Evolutionary conservation across 2,888 invertebrate species (phyloP).

Genomic region (Agrochola litura): DNA sequence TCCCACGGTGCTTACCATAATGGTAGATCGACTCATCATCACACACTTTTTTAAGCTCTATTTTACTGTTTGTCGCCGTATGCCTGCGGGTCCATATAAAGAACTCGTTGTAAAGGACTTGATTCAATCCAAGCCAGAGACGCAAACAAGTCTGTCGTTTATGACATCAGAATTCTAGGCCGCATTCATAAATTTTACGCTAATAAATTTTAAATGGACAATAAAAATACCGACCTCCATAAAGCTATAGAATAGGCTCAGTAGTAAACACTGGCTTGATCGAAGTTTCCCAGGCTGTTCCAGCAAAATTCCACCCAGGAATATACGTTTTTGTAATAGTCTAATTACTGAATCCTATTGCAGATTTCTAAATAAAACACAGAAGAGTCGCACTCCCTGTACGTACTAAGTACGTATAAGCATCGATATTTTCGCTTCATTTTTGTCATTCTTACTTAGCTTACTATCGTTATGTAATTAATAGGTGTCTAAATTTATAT

Average conservation of each 20-base stretch:
- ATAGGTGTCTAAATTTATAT: neutral
- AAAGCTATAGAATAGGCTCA: slow-evolving; percentile 5
- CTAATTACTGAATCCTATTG: neutral
- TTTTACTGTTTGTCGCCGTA: slow-evolving; percentile 10
- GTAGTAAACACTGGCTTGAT: slow-evolving; percentile 18
- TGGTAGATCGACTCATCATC: slow-evolving; percentile 25
- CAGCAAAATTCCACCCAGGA: neutral
- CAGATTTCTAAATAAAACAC: neutral
- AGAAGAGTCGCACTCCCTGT: neutral
- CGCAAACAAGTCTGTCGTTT: slow-evolving; percentile 13
- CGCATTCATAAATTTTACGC: slow-evolving; percentile 24
- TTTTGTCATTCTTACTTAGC: neutral
- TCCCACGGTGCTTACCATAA: slow-evolving; percentile 8
- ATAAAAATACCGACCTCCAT: slow-evolving; percentile 24
- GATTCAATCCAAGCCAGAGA: slow-evolving; percentile 2
- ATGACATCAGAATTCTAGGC: slow-evolving; percentile 14
- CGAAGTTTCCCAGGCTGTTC: slow-evolving; percentile 10
- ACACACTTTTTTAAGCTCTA: slow-evolving; percentile 2
- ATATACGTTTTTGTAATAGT: slow-evolving; percentile 21
- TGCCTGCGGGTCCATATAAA: neutral
- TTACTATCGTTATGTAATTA: neutral
- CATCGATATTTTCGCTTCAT: neutral
- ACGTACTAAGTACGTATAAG: neutral
- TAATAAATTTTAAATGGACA: slow-evolving; percentile 29
- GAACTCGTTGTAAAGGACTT: slow-evolving; percentile 5